Evolutionary conservation across 2,888 invertebrate genomes (phyloP).

Genomic region (Osmoderma eremita): DNA sequence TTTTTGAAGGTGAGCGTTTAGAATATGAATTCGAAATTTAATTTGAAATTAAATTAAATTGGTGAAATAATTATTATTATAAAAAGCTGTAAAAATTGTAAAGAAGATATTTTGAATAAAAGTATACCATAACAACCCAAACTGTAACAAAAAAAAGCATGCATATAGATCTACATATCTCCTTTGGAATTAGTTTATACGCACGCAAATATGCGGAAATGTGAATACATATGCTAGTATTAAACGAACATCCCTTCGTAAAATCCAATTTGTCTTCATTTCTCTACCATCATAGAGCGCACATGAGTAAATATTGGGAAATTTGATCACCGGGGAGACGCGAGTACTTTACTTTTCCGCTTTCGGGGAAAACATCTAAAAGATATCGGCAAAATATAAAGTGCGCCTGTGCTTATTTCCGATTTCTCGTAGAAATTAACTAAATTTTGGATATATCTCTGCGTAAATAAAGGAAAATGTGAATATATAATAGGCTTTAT

Average conservation of each 20-base stretch:
- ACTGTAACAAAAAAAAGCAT: too few relatives aligned
- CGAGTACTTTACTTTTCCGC: slow-evolving; percentile 31
- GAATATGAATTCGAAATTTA: too few relatives aligned
- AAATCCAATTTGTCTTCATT: slow-evolving; percentile 32
- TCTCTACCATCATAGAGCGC: background rate
- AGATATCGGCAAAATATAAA: slow-evolving; percentile 11
- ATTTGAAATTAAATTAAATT: too few relatives aligned
- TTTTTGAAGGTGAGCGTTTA: too few relatives aligned
- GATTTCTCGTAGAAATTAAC: slow-evolving; percentile 12
- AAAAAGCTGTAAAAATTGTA: too few relatives aligned
- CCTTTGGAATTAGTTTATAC: background rate
- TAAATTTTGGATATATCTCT: slow-evolving; percentile 7
- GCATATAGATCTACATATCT: background rate
- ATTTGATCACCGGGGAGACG: slow-evolving; percentile 25
- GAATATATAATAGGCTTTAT: background rate
- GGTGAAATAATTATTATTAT: too few relatives aligned
- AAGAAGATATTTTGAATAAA: too few relatives aligned
- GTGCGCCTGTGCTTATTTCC: slow-evolving; percentile 2
- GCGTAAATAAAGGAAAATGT: too few relatives aligned
- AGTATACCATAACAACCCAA: background rate
- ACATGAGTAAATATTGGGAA: slow-evolving; percentile 31
- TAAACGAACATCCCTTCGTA: slow-evolving; percentile 23
- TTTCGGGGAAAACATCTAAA: slow-evolving; percentile 29
- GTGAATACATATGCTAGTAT: background rate
- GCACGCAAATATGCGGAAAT: background rate